Conservation (phyloP, 92 coral and sea anemone species). For the Porites rus region DNA sequence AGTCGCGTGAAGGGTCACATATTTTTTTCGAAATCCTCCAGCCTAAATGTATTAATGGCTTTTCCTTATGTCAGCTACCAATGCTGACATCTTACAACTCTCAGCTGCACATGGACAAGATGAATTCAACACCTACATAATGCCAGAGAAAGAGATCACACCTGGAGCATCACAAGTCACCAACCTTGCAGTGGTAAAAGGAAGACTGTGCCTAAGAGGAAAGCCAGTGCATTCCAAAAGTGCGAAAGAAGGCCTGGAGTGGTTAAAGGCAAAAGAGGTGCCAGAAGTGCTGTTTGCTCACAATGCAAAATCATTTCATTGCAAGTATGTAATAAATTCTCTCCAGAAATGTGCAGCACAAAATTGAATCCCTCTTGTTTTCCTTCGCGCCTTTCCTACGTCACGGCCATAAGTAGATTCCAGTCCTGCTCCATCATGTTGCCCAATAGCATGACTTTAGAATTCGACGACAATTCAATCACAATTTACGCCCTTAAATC, state of each 20-base stretch:
- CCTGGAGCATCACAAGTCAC: no score
- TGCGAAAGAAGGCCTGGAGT: conserved; percentile 22
- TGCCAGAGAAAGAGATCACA: no score
- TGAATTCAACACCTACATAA: no score
- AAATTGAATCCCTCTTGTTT: no score
- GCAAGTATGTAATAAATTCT: conserved; percentile 11
- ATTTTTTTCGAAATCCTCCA: no score
- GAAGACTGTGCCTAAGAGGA: no score
- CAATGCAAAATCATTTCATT: conserved; percentile 41
- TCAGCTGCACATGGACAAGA: conserved; percentile 18
- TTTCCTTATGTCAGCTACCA: conserved; percentile 8
- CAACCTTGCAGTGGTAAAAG: no score
- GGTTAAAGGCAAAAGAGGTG: conserved; percentile 26
- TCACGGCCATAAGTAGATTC: background rate
- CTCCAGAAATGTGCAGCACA: background rate
- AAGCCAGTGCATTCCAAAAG: background rate
- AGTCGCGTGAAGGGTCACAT: no score
- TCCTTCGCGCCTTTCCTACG: no score
- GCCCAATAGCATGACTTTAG: background rate
- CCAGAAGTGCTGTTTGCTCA: conserved; percentile 41
- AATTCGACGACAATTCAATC: background rate
- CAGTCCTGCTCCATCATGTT: background rate
- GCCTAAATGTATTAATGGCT: no score
- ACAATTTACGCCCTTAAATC: background rate
- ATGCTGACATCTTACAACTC: conserved; percentile 14